Evolutionary conservation across 1,140 invertebrate species (phyloP).

Genomic region (Reticulitermes speratus): DNA sequence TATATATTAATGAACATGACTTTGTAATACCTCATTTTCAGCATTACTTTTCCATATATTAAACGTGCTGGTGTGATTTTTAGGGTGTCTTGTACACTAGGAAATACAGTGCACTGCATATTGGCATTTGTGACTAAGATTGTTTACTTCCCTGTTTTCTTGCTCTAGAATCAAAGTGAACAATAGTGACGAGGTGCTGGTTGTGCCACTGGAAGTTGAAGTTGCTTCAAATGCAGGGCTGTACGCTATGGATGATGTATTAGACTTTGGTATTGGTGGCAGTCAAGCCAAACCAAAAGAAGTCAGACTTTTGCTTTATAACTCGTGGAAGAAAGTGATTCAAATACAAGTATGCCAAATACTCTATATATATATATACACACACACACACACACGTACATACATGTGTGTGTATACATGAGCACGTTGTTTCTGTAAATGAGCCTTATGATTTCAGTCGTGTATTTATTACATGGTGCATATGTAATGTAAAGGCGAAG

Average conservation of each 20-base stretch:
- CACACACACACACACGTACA: too few relatives aligned
- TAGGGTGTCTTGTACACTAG: too few relatives aligned
- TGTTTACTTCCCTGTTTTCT: neutral
- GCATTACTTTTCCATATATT: too few relatives aligned
- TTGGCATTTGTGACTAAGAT: too few relatives aligned
- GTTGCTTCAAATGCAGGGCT: conserved; percentile 71
- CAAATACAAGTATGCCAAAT: conserved; percentile 62
- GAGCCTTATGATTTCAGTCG: neutral
- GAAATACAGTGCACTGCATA: too few relatives aligned
- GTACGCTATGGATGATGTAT: conserved; percentile 71
- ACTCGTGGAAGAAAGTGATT: conserved; percentile 69
- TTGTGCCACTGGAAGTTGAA: conserved; percentile 86
- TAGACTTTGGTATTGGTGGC: conserved; percentile 82
- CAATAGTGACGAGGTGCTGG: conserved; percentile 64
- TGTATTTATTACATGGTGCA: neutral
- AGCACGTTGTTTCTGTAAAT: too few relatives aligned
- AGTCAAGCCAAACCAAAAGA: conserved; percentile 64
- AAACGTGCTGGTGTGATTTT: too few relatives aligned
- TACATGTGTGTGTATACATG: too few relatives aligned
- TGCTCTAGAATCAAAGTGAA: conserved; percentile 67
- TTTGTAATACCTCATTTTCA: too few relatives aligned
- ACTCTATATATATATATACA: neutral
- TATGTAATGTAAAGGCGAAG: too few relatives aligned
- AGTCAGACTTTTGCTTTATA: conserved; percentile 66
- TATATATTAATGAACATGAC: too few relatives aligned